These are phyloP conservation scores for Blennius ocellaris DNA, from an alignment of 2,113 vertebrate species.

Conservation along the genomic window DNA sequence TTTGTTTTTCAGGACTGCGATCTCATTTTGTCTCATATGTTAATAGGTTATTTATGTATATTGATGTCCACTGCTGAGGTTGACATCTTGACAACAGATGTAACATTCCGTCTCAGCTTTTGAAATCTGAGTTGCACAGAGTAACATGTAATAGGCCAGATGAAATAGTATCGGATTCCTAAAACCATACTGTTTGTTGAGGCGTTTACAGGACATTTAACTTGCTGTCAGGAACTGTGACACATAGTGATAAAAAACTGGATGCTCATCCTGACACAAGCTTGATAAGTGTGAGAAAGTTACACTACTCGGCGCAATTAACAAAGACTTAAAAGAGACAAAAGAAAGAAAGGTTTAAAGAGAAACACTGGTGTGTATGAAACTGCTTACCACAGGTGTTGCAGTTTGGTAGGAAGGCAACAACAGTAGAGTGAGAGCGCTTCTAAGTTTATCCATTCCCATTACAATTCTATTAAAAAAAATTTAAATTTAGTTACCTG, in stretches of 20 bases:
- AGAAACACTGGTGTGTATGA: background rate
- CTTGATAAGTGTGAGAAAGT: constrained; percentile 11
- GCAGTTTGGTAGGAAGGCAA: background rate
- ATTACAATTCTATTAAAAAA: background rate
- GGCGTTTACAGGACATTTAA: no score
- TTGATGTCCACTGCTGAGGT: no score
- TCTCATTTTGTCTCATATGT: no score
- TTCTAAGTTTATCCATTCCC: background rate
- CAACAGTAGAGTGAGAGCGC: background rate
- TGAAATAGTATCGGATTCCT: no score
- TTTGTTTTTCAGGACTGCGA: no score
- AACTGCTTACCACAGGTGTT: background rate
- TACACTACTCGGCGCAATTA: background rate
- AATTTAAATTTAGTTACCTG: constrained; percentile 11
- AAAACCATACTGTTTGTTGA: no score
- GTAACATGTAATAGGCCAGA: no score
- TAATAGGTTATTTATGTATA: no score
- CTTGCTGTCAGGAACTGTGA: constrained; percentile 1
- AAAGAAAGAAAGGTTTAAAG: background rate
- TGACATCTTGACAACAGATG: no score
- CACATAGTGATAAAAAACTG: constrained; percentile 15
- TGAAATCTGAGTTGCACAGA: no score
- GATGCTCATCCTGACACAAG: background rate
- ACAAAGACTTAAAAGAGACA: no score
- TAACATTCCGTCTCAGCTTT: no score